Conservation (phyloP, 1,140 invertebrate species). For the Pachypsylla venusta region DNA sequence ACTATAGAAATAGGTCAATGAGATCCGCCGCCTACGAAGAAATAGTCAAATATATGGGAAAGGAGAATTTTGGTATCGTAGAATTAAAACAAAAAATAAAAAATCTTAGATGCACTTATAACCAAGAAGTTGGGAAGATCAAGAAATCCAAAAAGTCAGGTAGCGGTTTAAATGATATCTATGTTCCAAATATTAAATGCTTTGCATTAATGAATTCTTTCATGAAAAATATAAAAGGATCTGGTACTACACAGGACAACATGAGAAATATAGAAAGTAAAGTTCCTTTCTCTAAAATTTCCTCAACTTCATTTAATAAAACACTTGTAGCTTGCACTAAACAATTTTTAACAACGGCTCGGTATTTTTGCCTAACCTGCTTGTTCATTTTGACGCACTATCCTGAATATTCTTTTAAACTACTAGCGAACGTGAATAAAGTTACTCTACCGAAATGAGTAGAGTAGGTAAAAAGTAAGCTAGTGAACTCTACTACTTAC, state of each 20-base stretch:
- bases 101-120: slow-evolving; percentile 15
- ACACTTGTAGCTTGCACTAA: too few relatives aligned
- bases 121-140: slow-evolving; percentile 12
- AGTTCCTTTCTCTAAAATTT: too few relatives aligned
- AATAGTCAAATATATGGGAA: slow-evolving; percentile 11
- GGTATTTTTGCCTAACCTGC: too few relatives aligned
- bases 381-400: too few relatives aligned
- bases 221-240: slow-evolving; percentile 11
- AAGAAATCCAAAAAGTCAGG: slow-evolving; percentile 13
- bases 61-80: slow-evolving; percentile 12
- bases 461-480: too few relatives aligned
- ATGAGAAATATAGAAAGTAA: too few relatives aligned
- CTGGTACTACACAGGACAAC: slow-evolving; percentile 12
- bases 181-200: slow-evolving; percentile 14
- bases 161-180: slow-evolving; percentile 11
- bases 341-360: too few relatives aligned
- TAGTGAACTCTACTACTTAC: too few relatives aligned
- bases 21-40: slow-evolving; percentile 11
- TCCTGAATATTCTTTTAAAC: too few relatives aligned
- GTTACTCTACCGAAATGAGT: too few relatives aligned
- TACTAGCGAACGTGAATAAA: too few relatives aligned
- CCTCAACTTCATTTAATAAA: too few relatives aligned
- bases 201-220: slow-evolving; percentile 13
- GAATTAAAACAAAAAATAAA: slow-evolving; percentile 16
- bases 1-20: slow-evolving; percentile 15